Conservation (phyloP, 2,888 invertebrate species). For the Euplexia lucipara region DNA sequence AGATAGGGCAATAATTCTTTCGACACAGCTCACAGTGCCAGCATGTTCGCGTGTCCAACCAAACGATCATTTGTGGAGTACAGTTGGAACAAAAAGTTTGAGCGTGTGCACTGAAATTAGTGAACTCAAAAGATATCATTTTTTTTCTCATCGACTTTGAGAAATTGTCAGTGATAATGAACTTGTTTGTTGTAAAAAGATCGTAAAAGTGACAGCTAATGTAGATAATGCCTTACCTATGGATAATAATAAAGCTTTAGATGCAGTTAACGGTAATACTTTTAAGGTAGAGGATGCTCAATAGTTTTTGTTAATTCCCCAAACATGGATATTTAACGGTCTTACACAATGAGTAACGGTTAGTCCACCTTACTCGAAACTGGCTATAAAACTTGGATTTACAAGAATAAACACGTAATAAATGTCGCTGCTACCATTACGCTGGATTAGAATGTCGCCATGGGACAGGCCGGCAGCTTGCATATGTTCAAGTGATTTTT, state of each 20-base stretch:
- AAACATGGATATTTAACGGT: slow-evolving; percentile 43
- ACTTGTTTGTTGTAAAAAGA: background rate
- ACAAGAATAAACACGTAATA: slow-evolving; percentile 49
- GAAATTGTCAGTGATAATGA: background rate
- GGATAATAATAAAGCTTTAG: slow-evolving; percentile 32
- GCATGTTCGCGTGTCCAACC: slow-evolving; percentile 80
- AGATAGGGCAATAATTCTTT: slow-evolving; percentile 67
- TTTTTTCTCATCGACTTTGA: no score
- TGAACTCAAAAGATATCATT: background rate
- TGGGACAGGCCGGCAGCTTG: slow-evolving; percentile 82
- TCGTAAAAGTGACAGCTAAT: slow-evolving; percentile 1
- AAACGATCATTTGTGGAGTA: slow-evolving; percentile 81
- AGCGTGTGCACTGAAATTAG: slow-evolving; percentile 28
- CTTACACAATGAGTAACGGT: slow-evolving; percentile 34
- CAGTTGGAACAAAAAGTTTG: slow-evolving; percentile 65
- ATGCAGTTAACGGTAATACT: slow-evolving; percentile 1
- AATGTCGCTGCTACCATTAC: slow-evolving; percentile 75
- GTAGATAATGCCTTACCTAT: background rate
- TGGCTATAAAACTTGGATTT: slow-evolving; percentile 52
- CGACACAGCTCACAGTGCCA: slow-evolving; percentile 66
- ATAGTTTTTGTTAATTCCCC: slow-evolving; percentile 45
- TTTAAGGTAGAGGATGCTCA: slow-evolving; percentile 14
- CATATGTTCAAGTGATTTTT: slow-evolving; percentile 91
- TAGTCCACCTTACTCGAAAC: slow-evolving; percentile 35
- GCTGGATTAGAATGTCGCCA: slow-evolving; percentile 85